A percentile compares a stretch with the other conserved stretches of the same genome.
Evolutionary conservation across 2,797 vertebrate species (phyloP).

Genomic region (Sebastes baramenuke): DNA sequence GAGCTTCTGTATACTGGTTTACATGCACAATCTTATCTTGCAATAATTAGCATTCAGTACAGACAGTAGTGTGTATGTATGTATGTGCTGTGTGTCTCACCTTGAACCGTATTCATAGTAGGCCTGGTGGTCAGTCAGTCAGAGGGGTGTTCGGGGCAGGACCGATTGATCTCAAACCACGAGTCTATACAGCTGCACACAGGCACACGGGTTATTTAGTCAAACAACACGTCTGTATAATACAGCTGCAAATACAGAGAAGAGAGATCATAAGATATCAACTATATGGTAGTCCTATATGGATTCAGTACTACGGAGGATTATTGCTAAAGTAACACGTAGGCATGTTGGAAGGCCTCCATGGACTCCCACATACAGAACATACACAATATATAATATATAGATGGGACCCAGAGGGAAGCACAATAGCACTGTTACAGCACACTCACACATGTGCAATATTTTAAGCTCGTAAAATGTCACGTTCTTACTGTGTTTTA

Average conservation of each 20-base stretch:
- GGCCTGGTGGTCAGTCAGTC: constrained; percentile 85
- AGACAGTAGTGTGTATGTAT: background rate
- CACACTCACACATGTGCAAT: background rate
- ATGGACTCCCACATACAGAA: constrained; percentile 25
- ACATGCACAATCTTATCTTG: background rate
- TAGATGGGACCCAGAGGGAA: background rate
- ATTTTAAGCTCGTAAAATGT: background rate
- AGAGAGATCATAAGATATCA: background rate
- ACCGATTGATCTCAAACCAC: constrained; percentile 99
- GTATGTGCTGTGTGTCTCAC: constrained; percentile 53
- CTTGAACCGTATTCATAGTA: constrained; percentile 70
- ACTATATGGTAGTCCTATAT: background rate
- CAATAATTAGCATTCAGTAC: background rate
- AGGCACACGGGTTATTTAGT: background rate
- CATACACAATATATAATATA: constrained; percentile 2
- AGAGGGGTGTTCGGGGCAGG: constrained; percentile 97
- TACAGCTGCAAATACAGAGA: background rate
- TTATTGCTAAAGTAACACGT: constrained; percentile 22
- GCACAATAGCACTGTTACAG: background rate
- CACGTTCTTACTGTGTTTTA: background rate
- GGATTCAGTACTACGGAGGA: constrained; percentile 1
- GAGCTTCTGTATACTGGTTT: background rate
- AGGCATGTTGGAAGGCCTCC: constrained; percentile 31
- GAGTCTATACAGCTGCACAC: constrained; percentile 97
- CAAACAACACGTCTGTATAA: background rate